Evolutionary conservation across 2,797 vertebrate genomes (phyloP), one percentile per base, ranked within the genome.

Genomic region (Manis pentadactyla): DNA sequence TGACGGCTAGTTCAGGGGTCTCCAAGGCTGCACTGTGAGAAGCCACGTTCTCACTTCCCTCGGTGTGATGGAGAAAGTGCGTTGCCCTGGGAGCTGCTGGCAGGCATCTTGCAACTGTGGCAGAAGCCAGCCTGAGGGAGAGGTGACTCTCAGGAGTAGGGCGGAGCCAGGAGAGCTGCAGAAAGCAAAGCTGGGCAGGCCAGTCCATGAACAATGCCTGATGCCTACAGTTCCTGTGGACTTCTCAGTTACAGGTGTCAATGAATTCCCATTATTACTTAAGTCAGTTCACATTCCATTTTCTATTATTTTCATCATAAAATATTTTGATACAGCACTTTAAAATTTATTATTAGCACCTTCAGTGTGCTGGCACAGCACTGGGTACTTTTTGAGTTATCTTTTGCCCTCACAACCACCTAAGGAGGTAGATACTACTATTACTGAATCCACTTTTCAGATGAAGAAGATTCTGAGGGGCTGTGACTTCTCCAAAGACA

Each of bases 261-360:
- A 1, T 25, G 51, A 64, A 27, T 84, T 37, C 34, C 64, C 49
- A 64, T 34, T 66, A 17, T 46, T 61, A 29, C 37, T 63, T 89
- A 79, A 89, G 66, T 42, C 17, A 82, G 21, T 93, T 49, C 46
- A 46, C 46, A 46, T 46, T 46, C 14, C 42, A 7, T 25, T 95
- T 94, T 89, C 64, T 85, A 13, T 92, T 86, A 64, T 74, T 92
- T 87, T 95, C 78, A 39, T 66, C 29, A 71, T 81, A 81, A 93
- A 81, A 68, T 73, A 66, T 51, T 81, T 53, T 94, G 59, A 51
- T 37, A 37, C 3, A 46, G 31, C 77, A 15, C 10, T 95, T 78
- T 90, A 57, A 79, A 82, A 73, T 82, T 95, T 39, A 73, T 90
- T 88, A 88, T 51, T 29, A 73, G 78, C 7, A 9, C n/a, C 27